phyloP scores from a whole-genome alignment of 2,888 invertebrate species.

The Oeneis ivallda region DNA sequence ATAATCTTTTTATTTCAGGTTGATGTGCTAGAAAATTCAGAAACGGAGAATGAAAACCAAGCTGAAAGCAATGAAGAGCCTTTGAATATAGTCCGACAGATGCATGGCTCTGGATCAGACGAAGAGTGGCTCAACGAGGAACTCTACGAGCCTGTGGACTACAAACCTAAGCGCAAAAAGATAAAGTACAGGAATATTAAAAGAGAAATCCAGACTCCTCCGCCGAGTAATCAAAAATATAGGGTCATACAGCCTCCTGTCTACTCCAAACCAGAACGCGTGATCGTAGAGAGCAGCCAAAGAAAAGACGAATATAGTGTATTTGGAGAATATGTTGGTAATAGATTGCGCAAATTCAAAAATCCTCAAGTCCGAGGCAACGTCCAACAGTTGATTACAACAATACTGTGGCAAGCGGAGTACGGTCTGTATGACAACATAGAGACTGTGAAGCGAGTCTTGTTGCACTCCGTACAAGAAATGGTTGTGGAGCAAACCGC shows the following conservation, averaged over 20 bases:
- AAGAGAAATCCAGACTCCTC: conserved; percentile 61
- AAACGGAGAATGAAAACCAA: conserved; percentile 48
- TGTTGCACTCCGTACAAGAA: conserved; percentile 57
- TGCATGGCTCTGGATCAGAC: conserved; percentile 60
- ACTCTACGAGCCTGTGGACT: conserved; percentile 59
- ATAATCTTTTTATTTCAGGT: conserved; percentile 43
- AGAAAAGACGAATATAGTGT: conserved; percentile 66
- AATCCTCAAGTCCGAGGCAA: conserved; percentile 62
- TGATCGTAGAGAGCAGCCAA: conserved; percentile 47
- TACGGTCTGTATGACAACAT: conserved; percentile 70
- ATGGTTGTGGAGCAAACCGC: conserved; percentile 32
- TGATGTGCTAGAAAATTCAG: conserved; percentile 58
- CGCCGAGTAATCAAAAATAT: conserved; percentile 42
- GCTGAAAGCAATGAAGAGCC: conserved; percentile 55
- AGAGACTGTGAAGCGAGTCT: conserved; percentile 65
- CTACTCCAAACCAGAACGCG: conserved; percentile 35
- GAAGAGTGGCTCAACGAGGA: conserved; percentile 76
- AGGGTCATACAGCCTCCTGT: conserved; percentile 28
- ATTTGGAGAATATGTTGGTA: conserved; percentile 73
- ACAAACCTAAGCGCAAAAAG: conserved; percentile 58
- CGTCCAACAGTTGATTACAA: conserved; percentile 71
- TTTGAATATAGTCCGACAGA: conserved; percentile 60
- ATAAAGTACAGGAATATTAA: conserved; percentile 63
- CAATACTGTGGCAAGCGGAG: conserved; percentile 74
- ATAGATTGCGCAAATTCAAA: conserved; percentile 68